phyloP scores from a whole-genome alignment of 2,797 vertebrate genomes.

The Tapirus indicus region DNA sequence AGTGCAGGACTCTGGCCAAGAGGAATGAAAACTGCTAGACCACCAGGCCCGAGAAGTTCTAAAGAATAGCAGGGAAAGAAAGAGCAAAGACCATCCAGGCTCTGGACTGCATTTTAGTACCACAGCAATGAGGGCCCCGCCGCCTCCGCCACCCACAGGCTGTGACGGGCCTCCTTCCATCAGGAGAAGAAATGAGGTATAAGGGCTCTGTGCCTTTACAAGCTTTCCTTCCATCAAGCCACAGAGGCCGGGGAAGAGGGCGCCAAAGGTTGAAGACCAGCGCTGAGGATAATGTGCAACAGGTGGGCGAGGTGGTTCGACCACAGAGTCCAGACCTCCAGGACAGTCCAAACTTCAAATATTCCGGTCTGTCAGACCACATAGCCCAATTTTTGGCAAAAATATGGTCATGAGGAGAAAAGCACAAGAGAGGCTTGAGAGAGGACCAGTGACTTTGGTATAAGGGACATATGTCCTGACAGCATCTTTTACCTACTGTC shows the following conservation, averaged over 20 bases:
- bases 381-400: slow-evolving; percentile 75
- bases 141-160: neutral
- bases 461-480: neutral
- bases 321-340: neutral
- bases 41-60: neutral
- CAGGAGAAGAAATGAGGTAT: slow-evolving; percentile 76
- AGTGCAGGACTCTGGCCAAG: neutral
- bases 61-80: neutral
- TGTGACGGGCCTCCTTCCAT: neutral
- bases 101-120: neutral
- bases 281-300: neutral
- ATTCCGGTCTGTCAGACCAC: slow-evolving; percentile 33
- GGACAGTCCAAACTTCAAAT: slow-evolving; percentile 22
- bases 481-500: slow-evolving; percentile 29
- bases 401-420: slow-evolving; percentile 19
- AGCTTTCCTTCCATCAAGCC: slow-evolving; percentile 24
- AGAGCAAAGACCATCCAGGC: neutral
- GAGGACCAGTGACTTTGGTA: slow-evolving; percentile 77
- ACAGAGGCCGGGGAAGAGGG: neutral
- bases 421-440: slow-evolving; percentile 54
- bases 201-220: slow-evolving; percentile 43
- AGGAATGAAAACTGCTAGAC: neutral
- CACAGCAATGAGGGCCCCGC: neutral
- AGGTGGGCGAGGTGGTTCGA: accelerated
- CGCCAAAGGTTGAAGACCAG: neutral